Percentiles rank a stretch among this genome's conserved stretches.
Evolutionary conservation across 2,797 vertebrate species (phyloP).

Genomic region (Brotogeris chrysoptera): DNA sequence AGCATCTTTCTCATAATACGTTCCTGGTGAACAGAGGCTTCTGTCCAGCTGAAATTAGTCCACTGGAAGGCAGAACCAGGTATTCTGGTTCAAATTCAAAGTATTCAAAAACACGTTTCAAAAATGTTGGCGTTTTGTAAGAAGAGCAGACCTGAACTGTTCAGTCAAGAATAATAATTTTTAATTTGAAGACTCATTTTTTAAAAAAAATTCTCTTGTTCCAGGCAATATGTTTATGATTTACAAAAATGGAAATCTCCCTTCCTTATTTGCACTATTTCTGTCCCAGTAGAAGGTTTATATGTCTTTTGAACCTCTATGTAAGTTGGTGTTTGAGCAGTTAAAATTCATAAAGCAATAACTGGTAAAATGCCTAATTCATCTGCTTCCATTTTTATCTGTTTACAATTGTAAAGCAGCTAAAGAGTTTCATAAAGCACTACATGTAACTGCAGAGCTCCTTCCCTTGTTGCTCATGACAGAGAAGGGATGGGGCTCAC

Average conservation of each 20-base stretch:
- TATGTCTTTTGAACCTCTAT: not conserved
- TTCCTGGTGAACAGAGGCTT: not conserved
- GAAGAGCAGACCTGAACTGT: not conserved
- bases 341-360: not conserved
- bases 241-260: not conserved
- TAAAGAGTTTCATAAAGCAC: not conserved
- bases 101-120: not conserved
- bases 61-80: not conserved
- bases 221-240: not conserved
- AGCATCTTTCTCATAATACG: not conserved
- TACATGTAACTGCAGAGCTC: not conserved
- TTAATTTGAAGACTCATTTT: not conserved
- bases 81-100: not conserved
- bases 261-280: not conserved
- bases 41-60: not conserved
- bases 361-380: not conserved
- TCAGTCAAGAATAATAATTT: not conserved
- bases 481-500: not conserved
- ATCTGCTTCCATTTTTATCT: not conserved
- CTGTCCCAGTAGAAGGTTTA: not conserved
- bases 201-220: fast-evolving
- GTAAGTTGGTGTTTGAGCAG: not conserved
- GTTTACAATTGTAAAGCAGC: not conserved
- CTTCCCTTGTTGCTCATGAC: not conserved
- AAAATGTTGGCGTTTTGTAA: not conserved